Base-by-base conservation (phyloP, 2,888 invertebrate species). In the Tetranychus truncatus region DNA sequence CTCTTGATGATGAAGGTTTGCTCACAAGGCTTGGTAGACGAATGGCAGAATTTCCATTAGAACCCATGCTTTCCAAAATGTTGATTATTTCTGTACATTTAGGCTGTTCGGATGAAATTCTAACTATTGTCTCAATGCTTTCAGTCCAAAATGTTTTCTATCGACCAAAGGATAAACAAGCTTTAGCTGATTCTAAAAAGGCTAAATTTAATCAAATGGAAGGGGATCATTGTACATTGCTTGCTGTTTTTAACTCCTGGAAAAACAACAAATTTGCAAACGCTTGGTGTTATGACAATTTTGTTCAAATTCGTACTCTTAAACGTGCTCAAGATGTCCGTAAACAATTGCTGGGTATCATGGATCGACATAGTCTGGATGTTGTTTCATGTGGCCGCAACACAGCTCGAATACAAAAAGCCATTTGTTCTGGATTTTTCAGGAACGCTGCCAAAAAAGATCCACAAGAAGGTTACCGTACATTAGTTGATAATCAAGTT, bases 241-340 rank as follows among this genome's bases (percentile, higher is more conserved):
- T 99, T n/a, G 94, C 97, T 0, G 99, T 99, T 6, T 99, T 95
- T 82, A 99, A 99, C 82, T 95, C 96, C 74, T 99, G 99, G 99
- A 91, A 94, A 81, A 96, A 96, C 82, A 97, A 97, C 82, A 96
- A 97, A 84, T 97, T 97, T 83, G 95, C 95, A 0, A 95, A 94
- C 82, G 94, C 95, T 0, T 99, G 99, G 99, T 99, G 99, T 83
- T 97, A 95, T 81, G 97, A 99, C 82, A 99, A 99, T 85, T 99
- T 99, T 82, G 94, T 99, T 5, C 97, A 99, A 85, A 93, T 95
- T 55, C 85, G 97, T 34, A 97, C 96, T 0, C 84, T 99, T 77
- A 99, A 99, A 82, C 86, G 97, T 24, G 95, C 97, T 0, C 95
- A 97, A 84, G 97, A 99, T 84, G 95, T 99, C 0, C 87, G 99